Evolutionary conservation across 2,113 vertebrate species (phyloP), one percentile per base, ranked within the genome.

Genomic region (Mastomys coucha): DNA sequence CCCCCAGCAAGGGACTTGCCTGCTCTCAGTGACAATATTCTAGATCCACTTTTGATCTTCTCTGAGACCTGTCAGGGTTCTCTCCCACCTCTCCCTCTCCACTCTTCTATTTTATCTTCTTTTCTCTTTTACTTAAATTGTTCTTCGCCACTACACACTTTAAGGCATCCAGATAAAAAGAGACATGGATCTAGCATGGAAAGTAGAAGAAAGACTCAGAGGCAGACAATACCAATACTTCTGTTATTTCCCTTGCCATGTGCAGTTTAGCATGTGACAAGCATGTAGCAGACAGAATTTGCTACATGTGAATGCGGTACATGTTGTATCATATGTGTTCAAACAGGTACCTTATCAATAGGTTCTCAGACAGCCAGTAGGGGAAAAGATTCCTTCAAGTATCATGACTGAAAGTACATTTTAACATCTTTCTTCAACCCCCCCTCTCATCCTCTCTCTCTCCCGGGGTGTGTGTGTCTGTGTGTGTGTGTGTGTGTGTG

Each of bases 101-200:
- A 6, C 24, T 69, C 91, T 91, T 94, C 85, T 77, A 92, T 16
- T 53, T 39, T 91, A 67, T 45, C 39, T 65, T 14, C 0, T 3
- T 11, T 82, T 84, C 76, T 42, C 4, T 88, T 85, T 95, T 60
- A 70, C 31, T 76, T n/a, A 91, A 93, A 26, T 20, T 84, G 5
- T 42, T 53, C 91, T 85, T 96, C 90, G 20, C 51, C 26, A 17
- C 16, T 70, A 31, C 92, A 70, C 51, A 73, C 22, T 2, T 0
- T 17, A 53, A 93, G 56, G 56, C 28, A 42, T 12, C 51, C 58
- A 93, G 39, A 87, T 49, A 10, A 84, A 49, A 89, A 58, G 24
- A 85, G 28, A 58, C 1, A 14, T 45, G 22, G 10, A 12, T 67
- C 51, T 42, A 60, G 76, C 8, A 42, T 24, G 17, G 65, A 56